Conservation (phyloP, 2,797 vertebrate species). For the Chanos chanos region DNA sequence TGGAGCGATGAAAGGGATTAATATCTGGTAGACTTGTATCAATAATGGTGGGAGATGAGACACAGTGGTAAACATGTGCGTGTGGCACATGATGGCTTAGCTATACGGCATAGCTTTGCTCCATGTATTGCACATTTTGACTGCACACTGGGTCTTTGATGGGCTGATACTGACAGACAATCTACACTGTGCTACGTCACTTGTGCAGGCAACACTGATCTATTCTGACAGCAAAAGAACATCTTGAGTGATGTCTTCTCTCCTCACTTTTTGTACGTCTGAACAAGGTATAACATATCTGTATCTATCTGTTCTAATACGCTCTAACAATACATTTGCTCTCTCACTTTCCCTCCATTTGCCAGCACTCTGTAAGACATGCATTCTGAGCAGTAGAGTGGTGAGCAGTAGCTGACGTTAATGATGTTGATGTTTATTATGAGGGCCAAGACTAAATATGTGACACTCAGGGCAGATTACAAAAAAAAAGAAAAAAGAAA, state of each 20-base stretch:
- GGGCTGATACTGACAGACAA: conserved; percentile 26
- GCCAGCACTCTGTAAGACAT: too few relatives aligned
- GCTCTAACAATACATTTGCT: background rate
- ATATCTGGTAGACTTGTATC: too few relatives aligned
- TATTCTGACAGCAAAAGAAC: conserved; percentile 21
- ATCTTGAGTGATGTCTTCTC: conserved; percentile 16
- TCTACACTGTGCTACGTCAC: conserved; percentile 19
- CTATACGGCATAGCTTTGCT: too few relatives aligned
- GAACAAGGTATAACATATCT: conserved; percentile 25
- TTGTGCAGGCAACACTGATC: conserved; percentile 19
- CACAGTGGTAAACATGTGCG: conserved; percentile 19
- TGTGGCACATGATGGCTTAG: too few relatives aligned
- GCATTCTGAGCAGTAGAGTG: too few relatives aligned
- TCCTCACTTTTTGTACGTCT: conserved; percentile 13
- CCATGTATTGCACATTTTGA: too few relatives aligned
- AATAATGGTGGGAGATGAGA: conserved; percentile 17
- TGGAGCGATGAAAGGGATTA: background rate
- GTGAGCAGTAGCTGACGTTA: too few relatives aligned
- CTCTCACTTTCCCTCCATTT: background rate
- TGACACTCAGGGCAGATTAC: too few relatives aligned
- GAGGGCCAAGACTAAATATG: too few relatives aligned
- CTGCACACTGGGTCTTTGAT: too few relatives aligned
- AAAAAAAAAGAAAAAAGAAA: too few relatives aligned
- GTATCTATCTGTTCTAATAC: background rate
- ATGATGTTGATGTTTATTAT: too few relatives aligned